Evolutionary conservation across 2,797 vertebrate species (phyloP).

Genomic region (Acanthiza pusilla): DNA sequence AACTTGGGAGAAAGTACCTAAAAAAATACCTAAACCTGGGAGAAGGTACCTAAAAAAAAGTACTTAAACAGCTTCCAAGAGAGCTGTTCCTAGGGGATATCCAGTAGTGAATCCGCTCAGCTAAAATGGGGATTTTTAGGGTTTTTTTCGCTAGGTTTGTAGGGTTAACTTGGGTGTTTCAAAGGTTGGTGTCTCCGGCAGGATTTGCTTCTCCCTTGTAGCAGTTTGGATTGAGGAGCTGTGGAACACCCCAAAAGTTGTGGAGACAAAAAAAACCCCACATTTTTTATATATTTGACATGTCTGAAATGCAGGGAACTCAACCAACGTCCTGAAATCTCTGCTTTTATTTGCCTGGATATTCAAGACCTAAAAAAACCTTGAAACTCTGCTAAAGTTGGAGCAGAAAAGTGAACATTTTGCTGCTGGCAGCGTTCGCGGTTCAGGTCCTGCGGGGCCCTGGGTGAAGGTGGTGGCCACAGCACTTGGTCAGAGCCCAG

Average conservation of each 20-base stretch:
- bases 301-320: neutral
- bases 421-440: neutral
- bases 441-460: neutral
- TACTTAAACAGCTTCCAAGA: neutral
- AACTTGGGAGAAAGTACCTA: too few relatives aligned
- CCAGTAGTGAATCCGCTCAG: neutral
- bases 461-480: neutral
- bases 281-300: fast-evolving
- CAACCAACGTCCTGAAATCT: neutral
- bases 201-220: neutral
- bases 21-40: too few relatives aligned
- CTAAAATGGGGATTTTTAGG: neutral
- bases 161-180: neutral
- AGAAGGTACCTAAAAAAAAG: too few relatives aligned
- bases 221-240: neutral
- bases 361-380: neutral
- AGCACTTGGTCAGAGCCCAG: neutral
- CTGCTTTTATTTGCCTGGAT: neutral
- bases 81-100: neutral
- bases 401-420: neutral
- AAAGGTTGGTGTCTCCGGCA: neutral
- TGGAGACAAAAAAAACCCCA: neutral
- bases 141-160: neutral
- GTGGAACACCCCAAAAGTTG: neutral
- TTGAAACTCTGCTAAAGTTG: neutral